Evolutionary conservation across 2,888 invertebrate genomes (phyloP).

Genomic region (Ephialtes manifestator): DNA sequence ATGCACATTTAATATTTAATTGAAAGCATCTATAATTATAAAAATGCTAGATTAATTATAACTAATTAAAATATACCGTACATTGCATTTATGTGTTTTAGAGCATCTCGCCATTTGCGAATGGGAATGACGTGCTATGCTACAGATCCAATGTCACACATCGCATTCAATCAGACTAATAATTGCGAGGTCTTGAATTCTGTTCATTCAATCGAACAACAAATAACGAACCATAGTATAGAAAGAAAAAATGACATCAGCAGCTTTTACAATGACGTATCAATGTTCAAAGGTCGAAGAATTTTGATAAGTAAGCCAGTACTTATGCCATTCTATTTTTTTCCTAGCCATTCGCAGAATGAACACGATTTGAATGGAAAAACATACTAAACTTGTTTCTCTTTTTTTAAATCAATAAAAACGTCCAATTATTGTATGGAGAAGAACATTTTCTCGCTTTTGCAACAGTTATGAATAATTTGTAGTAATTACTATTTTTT

Average conservation of each 20-base stretch:
- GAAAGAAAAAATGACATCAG: conserved; percentile 49
- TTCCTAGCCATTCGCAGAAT: too few relatives aligned
- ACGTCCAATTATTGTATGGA: too few relatives aligned
- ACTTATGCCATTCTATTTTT: neutral
- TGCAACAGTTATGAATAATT: too few relatives aligned
- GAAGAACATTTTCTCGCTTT: too few relatives aligned
- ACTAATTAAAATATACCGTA: neutral
- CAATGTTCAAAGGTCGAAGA: conserved; percentile 71
- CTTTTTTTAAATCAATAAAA: neutral
- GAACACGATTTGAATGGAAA: neutral
- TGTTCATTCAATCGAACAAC: conserved; percentile 54
- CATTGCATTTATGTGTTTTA: conserved; percentile 37
- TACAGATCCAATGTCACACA: conserved; percentile 62
- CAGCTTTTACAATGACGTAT: conserved; percentile 69
- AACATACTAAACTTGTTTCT: neutral
- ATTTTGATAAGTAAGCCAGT: conserved; percentile 70
- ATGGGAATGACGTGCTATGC: conserved; percentile 72
- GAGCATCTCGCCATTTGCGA: conserved; percentile 71
- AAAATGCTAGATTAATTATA: conserved; percentile 1
- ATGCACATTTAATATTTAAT: neutral
- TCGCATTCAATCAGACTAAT: conserved; percentile 73
- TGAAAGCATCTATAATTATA: too few relatives aligned
- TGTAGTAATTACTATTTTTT: neutral
- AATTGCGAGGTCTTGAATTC: conserved; percentile 66
- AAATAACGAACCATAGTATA: conserved; percentile 30